Base-by-base conservation (phyloP, 2,797 vertebrate genomes). In the Ptychadena robeensis region DNA sequence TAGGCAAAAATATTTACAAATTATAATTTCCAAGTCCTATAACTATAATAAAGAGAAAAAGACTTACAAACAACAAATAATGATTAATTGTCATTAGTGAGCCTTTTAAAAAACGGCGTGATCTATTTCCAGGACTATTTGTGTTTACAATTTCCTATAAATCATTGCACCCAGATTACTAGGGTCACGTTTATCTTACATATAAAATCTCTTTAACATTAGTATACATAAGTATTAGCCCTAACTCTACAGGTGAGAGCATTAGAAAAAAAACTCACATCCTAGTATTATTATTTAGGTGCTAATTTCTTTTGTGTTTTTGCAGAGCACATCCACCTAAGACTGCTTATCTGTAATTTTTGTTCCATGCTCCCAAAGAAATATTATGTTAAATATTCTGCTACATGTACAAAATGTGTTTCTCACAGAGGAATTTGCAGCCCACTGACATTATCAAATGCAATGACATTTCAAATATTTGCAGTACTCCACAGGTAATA, bases 391-490 rank as follows among this genome's bases (percentile, higher is more conserved):
- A 90, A 87, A 89, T 89, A 90, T 92, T 88, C 85, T 88, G 72
- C 85, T 86, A 87, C 90, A 88, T 89, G 87, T 88, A 73, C 85
- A 86, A 87, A 89, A 88, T 88, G 86, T 89, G 31, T 91, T 90
- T 90, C 87, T 91, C 87, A 89, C 87, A 92, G 89, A 91, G 94
- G 92, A 94, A 93, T 95, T 93, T 92, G 89, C 89, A 91, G 89
- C 88, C 91, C 87, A 92, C 87, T 96, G 95, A 95, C 95, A 95
- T 96, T 96, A 95, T 96, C 92, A 95, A 95, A 94, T 91, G 88
- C 93, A 96, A 91, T 96, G 95, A 95, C 95, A 96, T 96, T 96
- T 96, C 93, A 95, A 95, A 95, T 96, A 95, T 96, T 95, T 95
- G 94, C 91, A 88, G 92, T 92, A 91, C 94, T 95, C 95, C 94